Conservation (phyloP, 2,113 vertebrate species). For the Chrysemys picta region DNA sequence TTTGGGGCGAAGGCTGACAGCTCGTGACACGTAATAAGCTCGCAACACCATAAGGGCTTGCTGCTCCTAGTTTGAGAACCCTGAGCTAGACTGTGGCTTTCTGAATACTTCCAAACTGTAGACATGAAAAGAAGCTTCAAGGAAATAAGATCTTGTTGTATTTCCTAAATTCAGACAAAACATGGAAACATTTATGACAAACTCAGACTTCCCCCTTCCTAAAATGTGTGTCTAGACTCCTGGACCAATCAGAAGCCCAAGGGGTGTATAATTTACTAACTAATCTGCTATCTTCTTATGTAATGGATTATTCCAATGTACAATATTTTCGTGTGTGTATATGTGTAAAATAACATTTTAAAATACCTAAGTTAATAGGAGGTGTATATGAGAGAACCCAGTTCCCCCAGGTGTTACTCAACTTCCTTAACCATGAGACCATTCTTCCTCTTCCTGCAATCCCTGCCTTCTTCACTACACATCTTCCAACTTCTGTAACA, state of each 20-base stretch:
- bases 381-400: background rate
- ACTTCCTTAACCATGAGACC: background rate
- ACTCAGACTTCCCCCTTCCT: background rate
- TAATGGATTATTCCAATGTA: background rate
- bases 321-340: background rate
- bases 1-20: no score
- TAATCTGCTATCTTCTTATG: background rate
- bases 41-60: no score
- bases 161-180: conserved; percentile 11
- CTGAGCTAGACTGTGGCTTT: conserved; percentile 17
- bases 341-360: background rate
- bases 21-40: no score
- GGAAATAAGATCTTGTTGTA: conserved; percentile 20
- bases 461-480: background rate
- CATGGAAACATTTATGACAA: conserved; percentile 13
- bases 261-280: background rate
- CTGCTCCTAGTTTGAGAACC: no score
- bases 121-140: conserved; percentile 44
- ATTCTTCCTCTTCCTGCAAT: background rate
- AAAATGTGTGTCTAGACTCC: background rate
- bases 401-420: background rate
- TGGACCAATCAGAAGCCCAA: background rate
- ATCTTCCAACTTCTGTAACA: background rate
- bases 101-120: conserved; percentile 26
- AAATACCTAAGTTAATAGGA: background rate